Percentiles rank a stretch among this genome's conserved stretches.
phyloP scores from a whole-genome alignment of 2,113 vertebrate genomes.

The human (Homo sapiens) region DNA sequence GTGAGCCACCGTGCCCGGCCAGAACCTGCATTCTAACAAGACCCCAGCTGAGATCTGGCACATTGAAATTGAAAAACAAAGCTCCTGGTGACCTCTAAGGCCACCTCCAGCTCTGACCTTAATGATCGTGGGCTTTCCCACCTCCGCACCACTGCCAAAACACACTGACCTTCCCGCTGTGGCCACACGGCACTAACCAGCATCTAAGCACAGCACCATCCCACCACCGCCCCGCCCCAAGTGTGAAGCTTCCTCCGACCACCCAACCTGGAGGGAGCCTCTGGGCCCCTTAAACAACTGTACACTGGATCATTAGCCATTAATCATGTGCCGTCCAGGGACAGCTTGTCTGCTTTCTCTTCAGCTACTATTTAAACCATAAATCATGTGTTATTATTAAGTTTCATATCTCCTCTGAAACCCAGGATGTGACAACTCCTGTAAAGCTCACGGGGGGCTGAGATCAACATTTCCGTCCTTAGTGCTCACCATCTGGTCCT shows the following conservation, averaged over 20 bases:
- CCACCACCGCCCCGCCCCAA: neutral
- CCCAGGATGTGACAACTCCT: neutral
- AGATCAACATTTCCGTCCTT: neutral
- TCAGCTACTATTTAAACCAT: neutral
- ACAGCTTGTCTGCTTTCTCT: neutral
- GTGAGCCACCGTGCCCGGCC: fast-evolving
- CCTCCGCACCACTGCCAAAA: neutral
- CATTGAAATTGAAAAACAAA: neutral
- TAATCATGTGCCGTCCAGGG: neutral
- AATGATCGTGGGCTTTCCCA: neutral
- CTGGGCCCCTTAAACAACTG: neutral
- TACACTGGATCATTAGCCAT: neutral
- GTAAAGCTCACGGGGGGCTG: neutral
- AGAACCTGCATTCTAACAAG: neutral
- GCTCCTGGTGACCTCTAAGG: neutral
- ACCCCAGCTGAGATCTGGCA: neutral
- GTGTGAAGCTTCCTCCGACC: neutral
- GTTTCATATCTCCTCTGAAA: neutral
- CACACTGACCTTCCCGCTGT: neutral
- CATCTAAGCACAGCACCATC: neutral
- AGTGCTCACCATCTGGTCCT: neutral
- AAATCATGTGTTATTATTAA: neutral
- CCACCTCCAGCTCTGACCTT: neutral
- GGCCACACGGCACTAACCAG: neutral
- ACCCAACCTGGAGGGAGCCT: neutral